phyloP scores from a whole-genome alignment of 1,140 invertebrate genomes.

The Protaetia brevitarsis region DNA sequence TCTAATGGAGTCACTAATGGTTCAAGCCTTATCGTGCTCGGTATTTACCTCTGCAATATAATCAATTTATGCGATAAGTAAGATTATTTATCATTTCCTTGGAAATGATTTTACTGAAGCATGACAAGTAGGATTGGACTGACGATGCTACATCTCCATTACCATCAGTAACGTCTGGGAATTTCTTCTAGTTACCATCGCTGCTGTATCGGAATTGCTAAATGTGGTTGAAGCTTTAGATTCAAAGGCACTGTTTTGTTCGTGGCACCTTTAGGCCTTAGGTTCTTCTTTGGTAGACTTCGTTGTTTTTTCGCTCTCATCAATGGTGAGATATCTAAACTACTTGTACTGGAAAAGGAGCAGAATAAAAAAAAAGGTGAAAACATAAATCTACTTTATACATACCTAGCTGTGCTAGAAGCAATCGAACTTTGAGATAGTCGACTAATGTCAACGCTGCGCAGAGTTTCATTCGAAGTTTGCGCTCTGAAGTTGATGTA shows the following conservation, averaged over 20 bases:
- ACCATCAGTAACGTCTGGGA: constrained; percentile 28
- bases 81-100: no score
- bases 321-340: constrained; percentile 45
- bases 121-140: constrained; percentile 73
- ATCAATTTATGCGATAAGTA: neutral
- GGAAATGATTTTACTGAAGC: constrained; percentile 77
- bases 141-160: constrained; percentile 48
- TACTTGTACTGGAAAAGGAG: constrained; percentile 36
- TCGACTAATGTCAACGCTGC: constrained; percentile 27
- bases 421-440: constrained; percentile 34
- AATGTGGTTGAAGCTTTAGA: constrained; percentile 27
- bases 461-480: constrained; percentile 35
- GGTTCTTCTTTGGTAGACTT: constrained; percentile 36
- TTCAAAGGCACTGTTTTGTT: constrained; percentile 44
- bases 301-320: constrained; percentile 37
- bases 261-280: constrained; percentile 41
- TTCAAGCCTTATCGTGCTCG: no score
- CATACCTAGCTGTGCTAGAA: constrained; percentile 25
- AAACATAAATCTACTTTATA: neutral
- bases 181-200: constrained; percentile 34
- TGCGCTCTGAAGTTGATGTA: constrained; percentile 44
- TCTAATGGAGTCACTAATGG: no score
- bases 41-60: constrained; percentile 56
- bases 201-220: constrained; percentile 41
- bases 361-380: constrained; percentile 5